These are phyloP conservation scores for Phalanger gymnotis DNA, from an alignment of 2,797 vertebrate species.

Conservation along the genomic window DNA sequence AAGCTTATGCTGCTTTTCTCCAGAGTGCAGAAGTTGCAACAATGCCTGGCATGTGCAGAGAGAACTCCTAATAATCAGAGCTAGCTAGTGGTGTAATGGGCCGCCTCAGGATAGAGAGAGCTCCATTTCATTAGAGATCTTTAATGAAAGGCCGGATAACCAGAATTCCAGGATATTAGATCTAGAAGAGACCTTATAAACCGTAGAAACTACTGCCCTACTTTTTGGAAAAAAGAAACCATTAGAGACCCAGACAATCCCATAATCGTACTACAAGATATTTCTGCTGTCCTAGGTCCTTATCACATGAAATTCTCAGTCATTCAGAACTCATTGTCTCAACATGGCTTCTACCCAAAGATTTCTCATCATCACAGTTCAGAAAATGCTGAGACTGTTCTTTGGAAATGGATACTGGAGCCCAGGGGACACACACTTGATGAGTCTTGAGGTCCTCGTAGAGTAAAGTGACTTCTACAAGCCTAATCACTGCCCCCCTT, in stretches of 20 bases:
- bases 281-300: background rate
- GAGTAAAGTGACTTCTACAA: background rate
- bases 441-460: background rate
- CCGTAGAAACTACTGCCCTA: background rate
- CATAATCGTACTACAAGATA: background rate
- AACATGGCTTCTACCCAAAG: background rate
- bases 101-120: background rate
- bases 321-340: background rate
- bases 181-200: background rate
- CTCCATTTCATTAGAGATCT: background rate
- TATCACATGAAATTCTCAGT: background rate
- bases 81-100: background rate
- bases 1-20: background rate
- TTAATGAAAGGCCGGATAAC: background rate
- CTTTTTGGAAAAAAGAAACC: background rate
- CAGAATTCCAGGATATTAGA: background rate
- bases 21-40: background rate
- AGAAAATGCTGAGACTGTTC: background rate
- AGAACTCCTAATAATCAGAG: background rate
- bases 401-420: background rate
- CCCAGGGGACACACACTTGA: background rate
- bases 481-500: background rate
- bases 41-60: background rate
- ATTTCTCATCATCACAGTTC: background rate
- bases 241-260: background rate